phyloP scores from a whole-genome alignment of 2,113 vertebrate genomes.

The Malurus alboscapulatus region DNA sequence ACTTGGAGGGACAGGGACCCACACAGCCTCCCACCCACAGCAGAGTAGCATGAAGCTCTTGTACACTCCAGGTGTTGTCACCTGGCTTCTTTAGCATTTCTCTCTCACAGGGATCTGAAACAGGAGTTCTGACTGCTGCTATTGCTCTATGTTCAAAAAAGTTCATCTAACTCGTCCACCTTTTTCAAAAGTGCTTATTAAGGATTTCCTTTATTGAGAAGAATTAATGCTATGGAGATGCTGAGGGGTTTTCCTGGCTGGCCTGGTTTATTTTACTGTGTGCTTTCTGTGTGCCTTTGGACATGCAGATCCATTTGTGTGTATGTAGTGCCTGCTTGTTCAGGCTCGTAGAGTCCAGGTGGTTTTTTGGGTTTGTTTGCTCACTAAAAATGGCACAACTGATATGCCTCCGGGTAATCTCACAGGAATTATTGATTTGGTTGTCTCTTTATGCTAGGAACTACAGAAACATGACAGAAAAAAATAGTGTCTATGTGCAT shows the following conservation, averaged over 20 bases:
- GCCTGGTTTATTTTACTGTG: neutral
- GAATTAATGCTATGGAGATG: neutral
- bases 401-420: neutral
- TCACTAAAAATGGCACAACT: neutral
- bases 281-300: neutral
- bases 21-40: neutral
- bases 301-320: neutral
- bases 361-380: neutral
- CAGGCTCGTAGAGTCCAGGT: neutral
- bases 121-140: neutral
- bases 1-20: neutral
- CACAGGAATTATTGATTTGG: neutral
- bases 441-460: neutral
- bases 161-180: neutral
- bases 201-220: neutral
- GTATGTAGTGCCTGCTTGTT: neutral
- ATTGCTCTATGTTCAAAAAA: neutral
- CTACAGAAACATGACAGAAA: neutral
- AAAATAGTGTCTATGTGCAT: neutral
- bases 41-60: neutral
- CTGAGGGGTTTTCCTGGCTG: neutral
- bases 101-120: neutral
- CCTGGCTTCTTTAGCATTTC: neutral
- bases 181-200: neutral
- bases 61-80: accelerated